Conservation (phyloP, 64 coral and sea anemone genomes). For the Acropora tenuis region DNA sequence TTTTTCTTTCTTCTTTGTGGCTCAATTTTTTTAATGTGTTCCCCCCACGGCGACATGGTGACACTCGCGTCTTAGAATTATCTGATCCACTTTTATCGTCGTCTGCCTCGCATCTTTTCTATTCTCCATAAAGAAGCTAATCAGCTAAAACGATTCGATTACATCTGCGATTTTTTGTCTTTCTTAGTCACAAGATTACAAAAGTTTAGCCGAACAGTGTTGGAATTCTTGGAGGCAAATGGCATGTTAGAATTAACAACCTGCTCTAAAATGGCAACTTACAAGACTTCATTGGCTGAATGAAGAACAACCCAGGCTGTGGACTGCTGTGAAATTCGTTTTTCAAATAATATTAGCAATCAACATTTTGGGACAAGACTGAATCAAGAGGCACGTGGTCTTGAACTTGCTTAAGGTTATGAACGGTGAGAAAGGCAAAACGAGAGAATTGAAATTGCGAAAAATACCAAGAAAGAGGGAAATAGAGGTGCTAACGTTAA, state of each 20-base stretch:
- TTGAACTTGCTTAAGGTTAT: no score
- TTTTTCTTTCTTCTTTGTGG: not conserved
- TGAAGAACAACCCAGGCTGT: no score
- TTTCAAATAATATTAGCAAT: no score
- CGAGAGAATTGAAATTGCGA: no score
- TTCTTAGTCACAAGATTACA: not conserved
- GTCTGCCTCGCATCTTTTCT: not conserved
- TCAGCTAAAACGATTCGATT: slow-evolving; percentile 16
- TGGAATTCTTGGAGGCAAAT: not conserved
- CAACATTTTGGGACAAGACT: no score
- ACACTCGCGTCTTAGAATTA: not conserved
- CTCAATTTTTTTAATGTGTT: not conserved
- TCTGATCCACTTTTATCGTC: not conserved
- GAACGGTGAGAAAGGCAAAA: no score
- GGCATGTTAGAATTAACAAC: not conserved
- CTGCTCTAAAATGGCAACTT: not conserved
- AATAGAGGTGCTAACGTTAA: no score
- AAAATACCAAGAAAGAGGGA: no score
- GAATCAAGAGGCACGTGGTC: no score
- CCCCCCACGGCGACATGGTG: not conserved
- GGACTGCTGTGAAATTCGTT: no score
- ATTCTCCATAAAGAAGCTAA: not conserved
- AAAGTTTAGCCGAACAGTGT: not conserved
- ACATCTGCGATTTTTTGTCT: slow-evolving; percentile 1
- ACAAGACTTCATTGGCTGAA: no score